Evolutionary conservation across 2,888 invertebrate species (phyloP).

Genomic region (Tenthredo scrophulariae): DNA sequence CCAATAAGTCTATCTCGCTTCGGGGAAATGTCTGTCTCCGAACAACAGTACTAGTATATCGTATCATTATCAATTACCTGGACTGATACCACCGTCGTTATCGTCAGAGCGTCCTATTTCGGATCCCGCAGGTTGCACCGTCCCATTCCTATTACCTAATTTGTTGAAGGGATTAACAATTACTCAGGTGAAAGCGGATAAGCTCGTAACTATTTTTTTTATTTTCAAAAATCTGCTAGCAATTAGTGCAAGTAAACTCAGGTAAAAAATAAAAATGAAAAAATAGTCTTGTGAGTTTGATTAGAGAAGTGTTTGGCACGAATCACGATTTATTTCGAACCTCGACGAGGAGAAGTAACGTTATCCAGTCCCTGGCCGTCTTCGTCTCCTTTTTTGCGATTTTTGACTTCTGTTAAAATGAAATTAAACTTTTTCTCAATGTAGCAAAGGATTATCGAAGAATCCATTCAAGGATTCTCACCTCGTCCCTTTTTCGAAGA

Average conservation of each 20-base stretch:
- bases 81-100: not conserved
- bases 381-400: not conserved
- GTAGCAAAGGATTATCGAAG: not conserved
- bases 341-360: not conserved
- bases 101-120: not conserved
- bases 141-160: not conserved
- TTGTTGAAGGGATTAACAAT: not conserved
- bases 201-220: not conserved
- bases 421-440: not conserved
- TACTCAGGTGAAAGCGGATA: not conserved
- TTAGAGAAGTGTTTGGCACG: not conserved
- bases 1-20: not conserved
- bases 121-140: not conserved
- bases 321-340: not conserved
- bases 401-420: slow-evolving; percentile 17
- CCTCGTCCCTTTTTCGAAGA: slow-evolving; percentile 37
- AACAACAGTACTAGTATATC: slow-evolving; percentile 15
- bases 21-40: not conserved
- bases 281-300: not conserved
- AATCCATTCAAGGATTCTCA: slow-evolving; percentile 16
- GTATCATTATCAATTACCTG: slow-evolving; percentile 1
- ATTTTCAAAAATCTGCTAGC: not conserved
- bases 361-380: not conserved
- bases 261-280: not conserved
- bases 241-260: not conserved